phyloP scores from a whole-genome alignment of 2,797 vertebrate genomes.

The Prionace glauca region DNA sequence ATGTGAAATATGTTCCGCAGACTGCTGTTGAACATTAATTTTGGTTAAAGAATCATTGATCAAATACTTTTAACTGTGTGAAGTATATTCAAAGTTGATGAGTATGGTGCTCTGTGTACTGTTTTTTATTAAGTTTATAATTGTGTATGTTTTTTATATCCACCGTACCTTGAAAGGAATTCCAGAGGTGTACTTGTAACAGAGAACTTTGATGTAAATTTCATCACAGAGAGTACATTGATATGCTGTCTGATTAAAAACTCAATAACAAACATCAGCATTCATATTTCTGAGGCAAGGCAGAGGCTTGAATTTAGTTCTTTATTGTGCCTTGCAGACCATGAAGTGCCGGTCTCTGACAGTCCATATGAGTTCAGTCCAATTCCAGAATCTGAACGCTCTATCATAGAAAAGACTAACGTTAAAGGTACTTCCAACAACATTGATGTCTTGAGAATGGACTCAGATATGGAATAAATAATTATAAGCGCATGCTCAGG shows the following conservation, averaged over 20 bases:
- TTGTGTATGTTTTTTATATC: background rate
- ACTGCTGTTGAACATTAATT: background rate
- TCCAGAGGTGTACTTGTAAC: too few relatives aligned
- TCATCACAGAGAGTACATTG: too few relatives aligned
- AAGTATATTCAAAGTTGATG: background rate
- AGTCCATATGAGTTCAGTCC: background rate
- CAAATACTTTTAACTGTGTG: background rate
- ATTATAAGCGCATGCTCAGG: background rate
- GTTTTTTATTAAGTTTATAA: background rate
- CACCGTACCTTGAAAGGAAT: background rate
- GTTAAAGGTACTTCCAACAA: background rate
- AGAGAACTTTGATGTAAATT: too few relatives aligned
- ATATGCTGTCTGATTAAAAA: too few relatives aligned
- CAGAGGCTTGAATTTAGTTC: background rate
- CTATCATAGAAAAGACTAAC: background rate
- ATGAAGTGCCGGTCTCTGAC: background rate
- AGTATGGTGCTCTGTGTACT: too few relatives aligned
- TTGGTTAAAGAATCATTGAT: background rate
- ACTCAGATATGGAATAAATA: background rate
- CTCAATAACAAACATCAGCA: too few relatives aligned
- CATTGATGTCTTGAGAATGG: background rate
- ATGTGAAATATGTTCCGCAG: background rate
- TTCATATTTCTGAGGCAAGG: too few relatives aligned
- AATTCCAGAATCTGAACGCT: background rate
- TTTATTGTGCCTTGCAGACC: background rate